These are phyloP conservation scores for Pristionchus exspectatus DNA, from an alignment of 2,888 invertebrate species.

Conservation along the genomic window DNA sequence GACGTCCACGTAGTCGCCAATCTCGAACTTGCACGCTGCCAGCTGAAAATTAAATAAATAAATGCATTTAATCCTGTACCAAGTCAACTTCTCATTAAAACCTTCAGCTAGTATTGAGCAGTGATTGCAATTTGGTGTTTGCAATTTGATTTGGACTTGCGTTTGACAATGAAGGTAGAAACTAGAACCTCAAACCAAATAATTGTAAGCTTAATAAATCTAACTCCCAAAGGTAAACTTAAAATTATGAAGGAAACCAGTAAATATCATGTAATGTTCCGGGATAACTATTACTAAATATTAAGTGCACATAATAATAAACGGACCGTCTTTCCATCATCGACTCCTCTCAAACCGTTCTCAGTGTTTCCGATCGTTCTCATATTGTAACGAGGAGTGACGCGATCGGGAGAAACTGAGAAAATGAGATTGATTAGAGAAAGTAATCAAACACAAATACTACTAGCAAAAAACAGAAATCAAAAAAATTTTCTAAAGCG, in stretches of 20 bases:
- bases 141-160: too few species aligned
- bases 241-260: background rate
- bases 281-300: background rate
- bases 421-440: background rate
- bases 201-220: too few species aligned
- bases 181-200: too few species aligned
- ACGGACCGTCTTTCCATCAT: conserved; percentile 89
- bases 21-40: conserved; percentile 86
- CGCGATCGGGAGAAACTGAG: conserved; percentile 78
- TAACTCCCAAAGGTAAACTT: too few species aligned
- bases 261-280: background rate
- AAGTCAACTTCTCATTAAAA: background rate
- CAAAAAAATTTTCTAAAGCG: too few species aligned
- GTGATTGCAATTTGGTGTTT: too few species aligned
- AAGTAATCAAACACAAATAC: too few species aligned
- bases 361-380: conserved; percentile 95
- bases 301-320: background rate
- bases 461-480: too few species aligned
- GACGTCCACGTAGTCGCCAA: conserved; percentile 98
- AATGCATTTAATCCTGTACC: background rate
- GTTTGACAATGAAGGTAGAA: too few species aligned
- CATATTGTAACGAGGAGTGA: conserved; percentile 89
- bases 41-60: conserved; percentile 80
- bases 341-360: conserved; percentile 92
- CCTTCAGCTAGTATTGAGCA: too few species aligned